Base-by-base conservation (phyloP, 2,797 vertebrate species). In the Clarias pachynema region DNA sequence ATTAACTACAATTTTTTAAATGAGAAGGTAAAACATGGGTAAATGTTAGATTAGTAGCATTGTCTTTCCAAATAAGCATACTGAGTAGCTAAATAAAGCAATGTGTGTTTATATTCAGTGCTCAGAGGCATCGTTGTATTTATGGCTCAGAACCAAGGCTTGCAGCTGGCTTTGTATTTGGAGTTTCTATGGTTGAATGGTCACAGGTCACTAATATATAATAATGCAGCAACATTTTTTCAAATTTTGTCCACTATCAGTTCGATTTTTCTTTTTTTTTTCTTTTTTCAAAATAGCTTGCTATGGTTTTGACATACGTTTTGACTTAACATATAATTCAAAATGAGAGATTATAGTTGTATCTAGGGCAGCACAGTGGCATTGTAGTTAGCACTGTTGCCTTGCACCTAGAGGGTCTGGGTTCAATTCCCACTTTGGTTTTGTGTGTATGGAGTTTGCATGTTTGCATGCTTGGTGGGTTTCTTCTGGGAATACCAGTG, bases 81-180 rank as follows among this genome's bases (percentile, higher is more conserved):
- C 49, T 53, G 26, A 29, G 18, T n/a, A 81, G n/a, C 79, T 31
- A 68, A 68, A 18, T 68, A 81, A 81, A 81, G 79, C 44, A 68
- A 56, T 53, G 40, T 68, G 40, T 65, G 16, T 68, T 81, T 68
- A 81, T 68, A 81, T 0, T 31, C 5, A 81, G 44, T 56, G 63
- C 62, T 81, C 26, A 68, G 79, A 56, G 8, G 24, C 7, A 4
- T 65, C 31, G 40, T 44, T 29, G 40, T 14, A 26, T 49, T 53
- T 26, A 56, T 31, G 29, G 10, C 29, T 56, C 24, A 79, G 37
- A 65, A 15, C 56, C 4, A 0, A 74, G n/a, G 72, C 49, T 34
- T 59, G 22, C 59, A 62, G 24, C 7, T 44, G 24, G 24, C 24
- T 20, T 79, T 4, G 8, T 9, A 24, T 78, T 78, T 74, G 44